These are phyloP conservation scores for Pandemis cinnamomeana DNA, from an alignment of 2,888 invertebrate genomes.

Conservation along the genomic window DNA sequence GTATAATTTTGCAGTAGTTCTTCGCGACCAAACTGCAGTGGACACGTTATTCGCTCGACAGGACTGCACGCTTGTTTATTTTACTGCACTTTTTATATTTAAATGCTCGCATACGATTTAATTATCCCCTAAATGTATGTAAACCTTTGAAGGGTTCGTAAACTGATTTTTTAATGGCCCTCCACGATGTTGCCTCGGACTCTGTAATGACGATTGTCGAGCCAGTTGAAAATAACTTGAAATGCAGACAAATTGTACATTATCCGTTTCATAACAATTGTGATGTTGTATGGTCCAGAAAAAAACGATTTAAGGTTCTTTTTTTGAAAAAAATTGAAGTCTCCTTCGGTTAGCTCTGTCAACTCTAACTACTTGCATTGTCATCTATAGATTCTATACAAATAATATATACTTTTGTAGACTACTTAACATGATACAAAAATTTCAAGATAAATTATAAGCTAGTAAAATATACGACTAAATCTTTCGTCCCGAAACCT, in stretches of 20 bases:
- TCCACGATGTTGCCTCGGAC: neutral
- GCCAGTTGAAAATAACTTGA: neutral
- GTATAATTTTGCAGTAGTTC: neutral
- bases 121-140: constrained; percentile 56
- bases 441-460: too few species aligned
- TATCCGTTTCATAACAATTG: neutral
- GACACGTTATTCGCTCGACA: constrained; percentile 49
- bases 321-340: too few species aligned
- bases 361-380: too few species aligned
- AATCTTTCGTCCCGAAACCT: neutral
- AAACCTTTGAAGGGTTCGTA: constrained; percentile 45
- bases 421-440: too few species aligned
- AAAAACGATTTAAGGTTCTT: too few species aligned
- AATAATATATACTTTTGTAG: too few species aligned
- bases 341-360: too few species aligned
- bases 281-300: too few species aligned
- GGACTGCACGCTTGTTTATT: constrained; percentile 58
- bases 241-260: neutral
- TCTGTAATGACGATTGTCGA: constrained; percentile 1
- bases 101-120: constrained; percentile 59
- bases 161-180: neutral
- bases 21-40: constrained; percentile 9
- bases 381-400: too few species aligned
- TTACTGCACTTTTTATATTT: constrained; percentile 56
- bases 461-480: neutral